Percentiles rank a stretch among this genome's conserved stretches.
These are phyloP conservation scores for Nothura maculosa DNA, from an alignment of 2,797 vertebrate genomes.

Conservation along the genomic window DNA sequence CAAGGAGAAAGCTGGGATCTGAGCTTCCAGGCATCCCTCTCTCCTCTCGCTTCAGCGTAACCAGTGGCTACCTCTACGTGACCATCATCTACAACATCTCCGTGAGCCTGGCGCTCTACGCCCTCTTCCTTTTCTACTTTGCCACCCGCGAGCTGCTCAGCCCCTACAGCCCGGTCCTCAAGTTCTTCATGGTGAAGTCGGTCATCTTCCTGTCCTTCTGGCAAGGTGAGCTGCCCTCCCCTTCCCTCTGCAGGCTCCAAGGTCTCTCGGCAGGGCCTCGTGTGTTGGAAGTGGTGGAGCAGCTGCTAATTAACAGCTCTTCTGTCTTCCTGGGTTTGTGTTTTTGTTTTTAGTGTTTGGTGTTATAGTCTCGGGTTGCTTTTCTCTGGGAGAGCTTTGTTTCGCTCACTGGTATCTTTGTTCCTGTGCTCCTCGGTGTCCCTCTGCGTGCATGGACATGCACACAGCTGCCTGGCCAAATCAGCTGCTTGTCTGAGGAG, in stretches of 20 bases:
- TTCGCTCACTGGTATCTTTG: not conserved
- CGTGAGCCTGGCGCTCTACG: constrained; percentile 95
- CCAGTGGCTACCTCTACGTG: constrained; percentile 94
- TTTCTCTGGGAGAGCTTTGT: not conserved
- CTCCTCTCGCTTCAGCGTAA: constrained; percentile 83
- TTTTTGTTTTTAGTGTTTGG: not conserved
- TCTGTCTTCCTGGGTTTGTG: not conserved
- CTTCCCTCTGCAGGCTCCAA: not conserved
- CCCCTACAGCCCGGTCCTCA: constrained; percentile 95
- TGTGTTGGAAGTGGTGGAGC: not conserved
- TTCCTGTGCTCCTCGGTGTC: not conserved
- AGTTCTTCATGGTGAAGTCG: constrained; percentile 98
- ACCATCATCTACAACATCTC: constrained; percentile 98
- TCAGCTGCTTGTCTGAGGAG: not conserved
- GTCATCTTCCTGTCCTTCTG: constrained; percentile 99
- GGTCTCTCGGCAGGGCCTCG: not conserved
- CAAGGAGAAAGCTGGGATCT: not conserved
- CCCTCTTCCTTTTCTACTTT: constrained; percentile 97
- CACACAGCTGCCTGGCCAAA: not conserved
- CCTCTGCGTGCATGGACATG: not conserved
- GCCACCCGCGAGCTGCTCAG: constrained; percentile 92
- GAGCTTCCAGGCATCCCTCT: not conserved
- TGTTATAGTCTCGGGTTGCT: not conserved
- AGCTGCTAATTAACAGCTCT: not conserved
- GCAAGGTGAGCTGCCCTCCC: constrained; percentile 87